phyloP scores from a whole-genome alignment of 2,113 vertebrate genomes.

The Desmodus rotundus region DNA sequence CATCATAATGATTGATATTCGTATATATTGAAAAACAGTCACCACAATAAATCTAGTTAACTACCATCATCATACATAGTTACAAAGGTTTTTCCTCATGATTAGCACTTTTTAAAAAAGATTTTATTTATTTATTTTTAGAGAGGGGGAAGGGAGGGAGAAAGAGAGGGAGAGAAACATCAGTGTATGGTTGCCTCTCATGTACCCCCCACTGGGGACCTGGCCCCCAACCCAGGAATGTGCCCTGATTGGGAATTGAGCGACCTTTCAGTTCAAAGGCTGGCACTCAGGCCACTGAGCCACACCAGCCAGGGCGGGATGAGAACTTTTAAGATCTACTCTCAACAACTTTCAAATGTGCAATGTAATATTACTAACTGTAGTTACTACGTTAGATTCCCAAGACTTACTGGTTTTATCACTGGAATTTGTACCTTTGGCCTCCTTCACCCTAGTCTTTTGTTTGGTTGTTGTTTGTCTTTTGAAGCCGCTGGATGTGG shows the following conservation, averaged over 20 bases:
- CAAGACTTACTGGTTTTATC: neutral
- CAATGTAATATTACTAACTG: neutral
- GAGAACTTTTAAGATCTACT: neutral
- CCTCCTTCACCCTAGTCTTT: neutral
- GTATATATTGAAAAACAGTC: neutral
- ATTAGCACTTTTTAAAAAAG: neutral
- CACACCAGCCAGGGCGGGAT: neutral
- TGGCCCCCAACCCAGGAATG: no score
- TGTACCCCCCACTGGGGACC: no score
- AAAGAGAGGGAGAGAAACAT: no score
- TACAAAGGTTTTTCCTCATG: neutral
- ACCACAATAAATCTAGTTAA: neutral
- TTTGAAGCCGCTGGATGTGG: conserved; percentile 90
- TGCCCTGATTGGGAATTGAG: no score
- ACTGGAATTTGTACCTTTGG: neutral
- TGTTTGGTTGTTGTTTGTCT: neutral
- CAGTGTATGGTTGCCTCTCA: no score
- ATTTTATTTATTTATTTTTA: no score
- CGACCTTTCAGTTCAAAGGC: no score
- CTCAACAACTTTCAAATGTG: neutral
- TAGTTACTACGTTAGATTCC: neutral
- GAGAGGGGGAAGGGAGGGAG: no score
- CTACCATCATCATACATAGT: neutral
- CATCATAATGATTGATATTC: neutral
- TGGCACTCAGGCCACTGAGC: no score